Evolutionary conservation across 2,113 vertebrate species (phyloP).

Genomic region (Hucho hucho): DNA sequence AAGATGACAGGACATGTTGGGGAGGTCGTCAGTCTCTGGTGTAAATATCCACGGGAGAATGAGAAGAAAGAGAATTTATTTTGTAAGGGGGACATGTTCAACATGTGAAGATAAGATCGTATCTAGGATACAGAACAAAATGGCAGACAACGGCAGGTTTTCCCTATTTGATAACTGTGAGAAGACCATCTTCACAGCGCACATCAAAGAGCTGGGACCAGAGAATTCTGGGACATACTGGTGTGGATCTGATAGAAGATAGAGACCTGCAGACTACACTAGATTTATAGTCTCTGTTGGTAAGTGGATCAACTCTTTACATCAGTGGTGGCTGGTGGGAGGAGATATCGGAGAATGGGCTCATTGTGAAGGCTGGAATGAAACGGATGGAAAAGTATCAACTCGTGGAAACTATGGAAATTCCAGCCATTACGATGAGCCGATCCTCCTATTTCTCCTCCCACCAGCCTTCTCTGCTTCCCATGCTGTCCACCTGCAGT

Average conservation of each 20-base stretch:
- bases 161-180: conserved; percentile 17
- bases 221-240: conserved; percentile 56
- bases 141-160: conserved; percentile 4
- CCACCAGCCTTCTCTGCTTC: too few species aligned
- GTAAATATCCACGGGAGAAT: neutral
- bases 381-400: fast-evolving
- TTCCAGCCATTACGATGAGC: too few species aligned
- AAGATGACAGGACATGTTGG: fast-evolving
- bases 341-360: too few species aligned
- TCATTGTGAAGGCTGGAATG: too few species aligned
- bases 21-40: neutral
- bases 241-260: conserved; percentile 25
- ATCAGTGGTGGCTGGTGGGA: too few species aligned
- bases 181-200: conserved; percentile 26
- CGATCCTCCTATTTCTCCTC: fast-evolving
- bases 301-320: conserved; percentile 14
- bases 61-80: conserved; percentile 10
- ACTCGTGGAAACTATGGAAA: too few species aligned
- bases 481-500: too few species aligned
- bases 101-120: conserved; percentile 16
- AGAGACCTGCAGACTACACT: neutral
- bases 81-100: conserved; percentile 28
- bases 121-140: neutral
- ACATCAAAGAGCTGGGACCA: conserved; percentile 14
- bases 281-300: conserved; percentile 9